Evolutionary conservation across 1,140 invertebrate genomes (phyloP).

Genomic region (Macrostomum lignano): DNA sequence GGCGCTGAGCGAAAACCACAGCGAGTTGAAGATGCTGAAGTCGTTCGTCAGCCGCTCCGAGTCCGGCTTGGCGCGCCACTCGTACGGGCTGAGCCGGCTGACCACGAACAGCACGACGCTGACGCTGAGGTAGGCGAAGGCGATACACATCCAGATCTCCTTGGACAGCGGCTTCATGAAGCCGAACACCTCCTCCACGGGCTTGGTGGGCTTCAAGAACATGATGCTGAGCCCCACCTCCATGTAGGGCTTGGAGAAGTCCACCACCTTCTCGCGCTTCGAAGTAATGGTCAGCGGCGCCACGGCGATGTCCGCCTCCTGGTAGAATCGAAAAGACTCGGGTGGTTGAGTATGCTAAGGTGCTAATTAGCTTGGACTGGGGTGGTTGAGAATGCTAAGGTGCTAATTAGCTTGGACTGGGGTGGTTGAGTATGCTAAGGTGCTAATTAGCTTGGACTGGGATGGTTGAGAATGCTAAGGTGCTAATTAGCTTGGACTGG

Average conservation of each 20-base stretch:
- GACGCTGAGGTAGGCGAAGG: constrained; percentile 80
- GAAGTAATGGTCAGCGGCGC: constrained; percentile 81
- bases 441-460: too few relatives aligned
- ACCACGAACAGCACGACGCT: constrained; percentile 73
- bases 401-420: too few relatives aligned
- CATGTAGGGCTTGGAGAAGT: constrained; percentile 83
- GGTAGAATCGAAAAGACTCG: constrained; percentile 13
- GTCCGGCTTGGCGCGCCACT: too few relatives aligned
- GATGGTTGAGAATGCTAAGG: too few relatives aligned
- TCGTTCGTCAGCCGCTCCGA: too few relatives aligned
- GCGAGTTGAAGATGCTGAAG: constrained; percentile 39
- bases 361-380: too few relatives aligned
- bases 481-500: too few relatives aligned
- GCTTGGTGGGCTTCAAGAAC: constrained; percentile 80
- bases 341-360: too few relatives aligned
- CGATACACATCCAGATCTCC: constrained; percentile 86
- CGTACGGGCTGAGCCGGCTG: constrained; percentile 72
- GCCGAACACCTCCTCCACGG: constrained; percentile 67
- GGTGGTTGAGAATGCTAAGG: too few relatives aligned
- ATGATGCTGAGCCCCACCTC: constrained; percentile 79
- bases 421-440: too few relatives aligned
- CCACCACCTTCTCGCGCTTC: constrained; percentile 66
- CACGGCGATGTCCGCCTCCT: constrained; percentile 81
- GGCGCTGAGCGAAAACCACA: constrained; percentile 73
- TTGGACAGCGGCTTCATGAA: constrained; percentile 83